Conservation (phyloP, 2,113 vertebrate species). For the Progne subis region DNA sequence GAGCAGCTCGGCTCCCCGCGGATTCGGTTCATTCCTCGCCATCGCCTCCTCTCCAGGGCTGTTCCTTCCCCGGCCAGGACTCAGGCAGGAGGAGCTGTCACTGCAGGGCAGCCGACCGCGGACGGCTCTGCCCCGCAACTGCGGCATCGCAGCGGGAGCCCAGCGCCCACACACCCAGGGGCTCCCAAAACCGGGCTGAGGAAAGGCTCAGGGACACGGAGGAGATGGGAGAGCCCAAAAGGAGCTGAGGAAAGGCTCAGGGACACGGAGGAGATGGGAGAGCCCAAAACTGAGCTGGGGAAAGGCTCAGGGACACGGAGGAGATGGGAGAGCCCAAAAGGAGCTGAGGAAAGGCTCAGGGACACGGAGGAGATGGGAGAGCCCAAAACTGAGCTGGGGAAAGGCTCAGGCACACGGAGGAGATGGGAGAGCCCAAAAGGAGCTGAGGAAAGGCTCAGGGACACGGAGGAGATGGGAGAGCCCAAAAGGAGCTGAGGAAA, state of each 20-base stretch:
- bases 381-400: not conserved
- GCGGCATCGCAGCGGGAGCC: not conserved
- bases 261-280: rapidly evolving
- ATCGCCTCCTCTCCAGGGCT: not conserved
- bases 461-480: not conserved
- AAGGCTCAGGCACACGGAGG: rapidly evolving
- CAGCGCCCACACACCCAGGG: not conserved
- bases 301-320: no score
- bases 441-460: not conserved
- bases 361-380: rapidly evolving
- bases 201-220: rapidly evolving
- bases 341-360: not conserved
- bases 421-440: not conserved
- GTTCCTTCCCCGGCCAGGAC: not conserved
- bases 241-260: not conserved
- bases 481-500: not conserved
- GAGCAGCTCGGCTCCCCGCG: rapidly evolving
- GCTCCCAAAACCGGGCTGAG: not conserved
- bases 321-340: no score
- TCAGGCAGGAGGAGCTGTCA: constrained; percentile 7
- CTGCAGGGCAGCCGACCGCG: not conserved
- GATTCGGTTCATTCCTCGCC: not conserved
- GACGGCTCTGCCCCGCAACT: not conserved
- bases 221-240: not conserved
- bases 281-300: no score